Percentiles rank a stretch among this genome's conserved stretches.
These are phyloP conservation scores for Idaea aversata DNA, from an alignment of 2,888 invertebrate species.

Conservation along the genomic window DNA sequence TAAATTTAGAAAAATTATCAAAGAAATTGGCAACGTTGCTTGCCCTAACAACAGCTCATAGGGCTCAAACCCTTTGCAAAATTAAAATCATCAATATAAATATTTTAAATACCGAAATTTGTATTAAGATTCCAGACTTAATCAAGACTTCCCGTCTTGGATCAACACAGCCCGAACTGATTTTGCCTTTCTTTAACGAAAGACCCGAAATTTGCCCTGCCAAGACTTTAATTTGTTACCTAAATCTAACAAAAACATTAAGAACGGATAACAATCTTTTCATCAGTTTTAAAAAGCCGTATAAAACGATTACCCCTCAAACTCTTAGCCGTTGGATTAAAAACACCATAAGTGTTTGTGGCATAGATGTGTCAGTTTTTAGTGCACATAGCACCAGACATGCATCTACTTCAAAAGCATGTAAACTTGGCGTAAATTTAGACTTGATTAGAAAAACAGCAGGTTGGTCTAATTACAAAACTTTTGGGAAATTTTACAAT, in stretches of 20 bases:
- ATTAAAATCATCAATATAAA: not conserved
- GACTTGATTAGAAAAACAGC: constrained; percentile 10
- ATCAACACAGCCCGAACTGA: not conserved
- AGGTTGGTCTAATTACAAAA: constrained; percentile 11
- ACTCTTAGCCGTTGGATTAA: not conserved
- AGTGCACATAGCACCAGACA: not conserved
- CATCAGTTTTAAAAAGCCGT: not conserved
- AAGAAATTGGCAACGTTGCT: not conserved
- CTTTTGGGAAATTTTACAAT: constrained; percentile 9
- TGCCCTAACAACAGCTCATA: not conserved
- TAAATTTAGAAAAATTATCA: not conserved
- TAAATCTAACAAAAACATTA: not conserved
- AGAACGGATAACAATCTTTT: not conserved
- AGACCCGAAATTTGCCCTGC: constrained; percentile 1
- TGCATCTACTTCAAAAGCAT: not conserved
- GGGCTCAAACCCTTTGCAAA: not conserved
- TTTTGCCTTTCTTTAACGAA: not conserved
- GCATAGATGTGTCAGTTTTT: not conserved
- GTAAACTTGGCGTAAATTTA: constrained; percentile 6
- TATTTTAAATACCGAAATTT: not conserved
- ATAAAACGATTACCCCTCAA: not conserved
- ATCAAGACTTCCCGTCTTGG: not conserved
- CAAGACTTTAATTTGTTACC: not conserved
- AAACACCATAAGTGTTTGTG: not conserved
- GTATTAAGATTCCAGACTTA: not conserved